Conservation (phyloP, 23 tunicate genomes). For the Corella eumyota region DNA sequence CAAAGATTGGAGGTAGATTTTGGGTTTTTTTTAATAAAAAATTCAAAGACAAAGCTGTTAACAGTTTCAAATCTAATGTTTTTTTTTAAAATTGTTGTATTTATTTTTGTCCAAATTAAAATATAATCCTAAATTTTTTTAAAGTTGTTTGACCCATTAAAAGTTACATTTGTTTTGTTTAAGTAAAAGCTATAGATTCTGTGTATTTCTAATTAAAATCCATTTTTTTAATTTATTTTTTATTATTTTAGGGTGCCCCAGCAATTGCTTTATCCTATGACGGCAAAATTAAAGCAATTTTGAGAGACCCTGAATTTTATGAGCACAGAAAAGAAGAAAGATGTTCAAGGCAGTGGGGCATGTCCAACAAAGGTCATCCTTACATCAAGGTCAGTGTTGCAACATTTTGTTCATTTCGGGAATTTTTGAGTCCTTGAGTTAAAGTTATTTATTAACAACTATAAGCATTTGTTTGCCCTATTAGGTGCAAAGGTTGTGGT, state of each 20-base stretch:
- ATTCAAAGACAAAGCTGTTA: too few species aligned
- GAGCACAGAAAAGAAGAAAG: constrained; percentile 92
- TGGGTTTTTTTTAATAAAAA: too few species aligned
- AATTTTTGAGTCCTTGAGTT: neutral
- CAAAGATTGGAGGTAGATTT: constrained; percentile 63
- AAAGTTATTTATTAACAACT: neutral
- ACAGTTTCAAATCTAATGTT: too few species aligned
- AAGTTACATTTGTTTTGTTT: too few species aligned
- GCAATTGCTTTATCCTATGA: constrained; percentile 75
- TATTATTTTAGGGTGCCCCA: neutral
- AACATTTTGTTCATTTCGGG: too few species aligned
- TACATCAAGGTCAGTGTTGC: constrained; percentile 70
- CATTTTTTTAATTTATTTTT: too few species aligned
- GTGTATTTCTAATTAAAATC: too few species aligned
- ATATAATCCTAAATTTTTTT: too few species aligned
- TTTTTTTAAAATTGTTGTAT: too few species aligned
- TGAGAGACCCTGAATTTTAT: constrained; percentile 80
- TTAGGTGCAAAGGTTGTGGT: neutral
- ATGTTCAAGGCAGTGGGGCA: constrained; percentile 93
- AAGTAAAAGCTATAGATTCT: too few species aligned
- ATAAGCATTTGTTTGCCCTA: neutral
- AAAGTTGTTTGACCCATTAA: too few species aligned
- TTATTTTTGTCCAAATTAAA: too few species aligned
- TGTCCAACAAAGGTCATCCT: constrained; percentile 82
- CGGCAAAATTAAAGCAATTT: constrained; percentile 65